Conservation (phyloP, 2,888 invertebrate species). For the Tenthredo livida region DNA sequence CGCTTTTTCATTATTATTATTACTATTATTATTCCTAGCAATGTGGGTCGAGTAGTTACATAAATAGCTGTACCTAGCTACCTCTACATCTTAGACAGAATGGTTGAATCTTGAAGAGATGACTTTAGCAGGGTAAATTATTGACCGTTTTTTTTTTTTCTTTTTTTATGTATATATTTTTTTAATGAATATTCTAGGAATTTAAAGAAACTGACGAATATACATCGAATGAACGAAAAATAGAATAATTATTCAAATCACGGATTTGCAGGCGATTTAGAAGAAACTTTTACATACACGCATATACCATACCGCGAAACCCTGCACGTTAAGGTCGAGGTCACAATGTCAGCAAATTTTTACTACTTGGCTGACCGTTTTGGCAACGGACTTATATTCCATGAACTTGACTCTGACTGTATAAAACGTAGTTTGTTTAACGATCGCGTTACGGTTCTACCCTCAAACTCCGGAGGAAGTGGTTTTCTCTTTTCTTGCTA, state of each 20-base stretch:
- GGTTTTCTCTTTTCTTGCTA: no score
- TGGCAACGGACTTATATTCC: constrained; percentile 61
- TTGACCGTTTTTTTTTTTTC: background rate
- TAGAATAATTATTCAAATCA: background rate
- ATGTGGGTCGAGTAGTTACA: constrained; percentile 34
- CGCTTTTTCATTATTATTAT: constrained; percentile 1
- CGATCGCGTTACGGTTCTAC: constrained; percentile 18
- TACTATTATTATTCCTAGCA: background rate
- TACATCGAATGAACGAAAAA: no score
- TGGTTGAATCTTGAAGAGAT: constrained; percentile 22
- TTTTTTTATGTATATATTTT: no score
- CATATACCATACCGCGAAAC: background rate
- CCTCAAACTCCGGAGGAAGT: background rate
- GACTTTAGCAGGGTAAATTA: background rate
- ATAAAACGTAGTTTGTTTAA: constrained; percentile 26
- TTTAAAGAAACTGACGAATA: background rate
- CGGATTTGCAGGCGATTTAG: background rate
- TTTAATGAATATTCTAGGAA: background rate
- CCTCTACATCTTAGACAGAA: no score
- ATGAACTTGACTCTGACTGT: constrained; percentile 63
- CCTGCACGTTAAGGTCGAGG: constrained; percentile 66
- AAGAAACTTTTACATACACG: background rate
- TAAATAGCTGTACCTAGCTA: constrained; percentile 18
- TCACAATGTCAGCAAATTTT: constrained; percentile 66
- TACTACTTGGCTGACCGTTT: constrained; percentile 69